Evolutionary conservation across 2,113 vertebrate genomes (phyloP), one percentile per base, ranked within the genome.

Genomic region (Amblyornis subalaris): DNA sequence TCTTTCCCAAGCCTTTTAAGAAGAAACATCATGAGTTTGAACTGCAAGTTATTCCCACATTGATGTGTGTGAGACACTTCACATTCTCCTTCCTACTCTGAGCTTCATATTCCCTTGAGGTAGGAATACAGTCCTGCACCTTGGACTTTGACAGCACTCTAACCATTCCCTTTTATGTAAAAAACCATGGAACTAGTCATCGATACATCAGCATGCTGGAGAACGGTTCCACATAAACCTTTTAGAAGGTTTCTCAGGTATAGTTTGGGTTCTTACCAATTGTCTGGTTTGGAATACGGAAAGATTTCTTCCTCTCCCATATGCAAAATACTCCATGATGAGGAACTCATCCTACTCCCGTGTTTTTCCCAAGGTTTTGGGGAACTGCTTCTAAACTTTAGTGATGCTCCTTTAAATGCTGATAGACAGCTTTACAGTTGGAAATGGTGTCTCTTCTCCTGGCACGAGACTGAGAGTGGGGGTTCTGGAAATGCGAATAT

Each of bases 381-480:
- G 65, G 75, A 94, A 88, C 24, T 45, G 17, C 28, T 71, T 77
- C 62, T 55, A 19, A 28, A 35, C 31, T 81, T 84, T 8, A 25
- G 21, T 31, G 35, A 55, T 47, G 21, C 2, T 67, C 40, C 35
- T 88, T 44, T 33, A 77, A 62, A 62, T 64, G 40, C 31, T 33
- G 33, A 66, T 6, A 2, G 14, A 77, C 21, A 80, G 22, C 31
- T 85, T 14, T 93, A 61, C 29, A 81, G 40, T 35, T 75, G 50
- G 53, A 74, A 76, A 71, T 47, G 25, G 23, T 33, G 29, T 26
- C 29, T 57, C 40, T 69, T 85, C 60, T 74, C 23, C 55, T 36
- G 31, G 42, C 12, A 20, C 0, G 1, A 65, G 14, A 61, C 12
- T 7, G 35, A 77, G 26, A 3, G 2, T 14, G 24, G 42, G 7